Evolutionary conservation across 1,140 invertebrate species (phyloP).

Genomic region (Stegodyphus mimosarum): DNA sequence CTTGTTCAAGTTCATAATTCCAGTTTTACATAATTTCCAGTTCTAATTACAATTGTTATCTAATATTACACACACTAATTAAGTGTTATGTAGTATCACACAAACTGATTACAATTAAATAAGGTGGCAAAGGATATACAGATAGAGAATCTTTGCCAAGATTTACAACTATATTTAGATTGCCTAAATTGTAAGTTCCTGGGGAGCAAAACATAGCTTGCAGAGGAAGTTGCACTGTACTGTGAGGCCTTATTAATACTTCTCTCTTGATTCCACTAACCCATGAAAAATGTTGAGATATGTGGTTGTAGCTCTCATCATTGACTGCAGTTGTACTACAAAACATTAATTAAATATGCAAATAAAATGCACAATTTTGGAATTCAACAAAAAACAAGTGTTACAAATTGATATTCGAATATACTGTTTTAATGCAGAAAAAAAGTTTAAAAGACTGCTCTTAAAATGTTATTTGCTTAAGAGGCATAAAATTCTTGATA

Average conservation of each 20-base stretch:
- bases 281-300: conserved; percentile 45
- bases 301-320: conserved; percentile 14
- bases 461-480: too few species aligned
- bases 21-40: conserved; percentile 21
- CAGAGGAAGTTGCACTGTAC: conserved; percentile 28
- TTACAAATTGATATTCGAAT: too few species aligned
- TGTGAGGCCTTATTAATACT: conserved; percentile 26
- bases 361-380: background rate
- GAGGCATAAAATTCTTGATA: too few species aligned
- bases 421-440: too few species aligned
- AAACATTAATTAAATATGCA: background rate
- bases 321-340: conserved; percentile 13
- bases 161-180: conserved; percentile 44
- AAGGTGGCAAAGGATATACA: conserved; percentile 39
- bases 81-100: conserved; percentile 31
- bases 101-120: conserved; percentile 45
- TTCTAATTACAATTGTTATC: conserved; percentile 19
- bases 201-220: conserved; percentile 45
- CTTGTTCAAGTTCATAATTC: conserved; percentile 29
- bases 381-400: too few species aligned
- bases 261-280: conserved; percentile 43
- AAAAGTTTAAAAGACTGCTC: too few species aligned
- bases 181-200: conserved; percentile 52
- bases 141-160: conserved; percentile 22
- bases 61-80: background rate